Evolutionary conservation across 2,797 vertebrate genomes (phyloP).

Genomic region (Todus mexicanus): DNA sequence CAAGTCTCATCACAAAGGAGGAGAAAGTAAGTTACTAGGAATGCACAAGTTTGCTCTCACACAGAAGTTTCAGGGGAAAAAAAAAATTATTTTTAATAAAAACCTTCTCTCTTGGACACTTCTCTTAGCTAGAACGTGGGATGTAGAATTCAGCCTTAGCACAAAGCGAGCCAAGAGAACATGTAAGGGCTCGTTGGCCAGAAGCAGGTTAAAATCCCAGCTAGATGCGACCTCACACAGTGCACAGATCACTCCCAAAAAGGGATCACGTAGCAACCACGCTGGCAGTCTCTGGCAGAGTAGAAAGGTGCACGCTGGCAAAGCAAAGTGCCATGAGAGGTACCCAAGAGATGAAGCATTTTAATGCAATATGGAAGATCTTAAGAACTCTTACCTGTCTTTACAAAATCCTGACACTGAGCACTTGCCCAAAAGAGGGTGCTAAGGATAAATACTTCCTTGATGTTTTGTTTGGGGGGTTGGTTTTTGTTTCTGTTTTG

Average conservation of each 20-base stretch:
- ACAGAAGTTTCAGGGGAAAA: background rate
- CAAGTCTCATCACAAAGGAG: background rate
- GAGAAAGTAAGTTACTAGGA: background rate
- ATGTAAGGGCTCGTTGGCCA: background rate
- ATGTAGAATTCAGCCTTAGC: background rate
- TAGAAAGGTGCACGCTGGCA: background rate
- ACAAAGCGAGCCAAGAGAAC: background rate
- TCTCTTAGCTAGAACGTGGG: background rate
- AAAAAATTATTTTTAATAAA: background rate
- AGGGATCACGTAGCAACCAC: rapidly evolving
- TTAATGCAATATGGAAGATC: background rate
- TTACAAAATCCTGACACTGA: background rate
- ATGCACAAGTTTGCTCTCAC: background rate
- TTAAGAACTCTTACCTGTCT: background rate
- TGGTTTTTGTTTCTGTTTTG: background rate
- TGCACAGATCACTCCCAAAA: background rate
- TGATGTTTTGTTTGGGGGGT: background rate
- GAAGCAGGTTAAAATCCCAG: background rate
- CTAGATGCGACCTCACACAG: background rate
- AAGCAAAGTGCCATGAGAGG: background rate
- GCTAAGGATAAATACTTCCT: background rate
- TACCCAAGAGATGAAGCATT: background rate
- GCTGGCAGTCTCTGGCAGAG: background rate
- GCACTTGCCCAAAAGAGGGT: constrained; percentile 5
- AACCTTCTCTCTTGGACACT: background rate